Conservation (phyloP, 2,113 vertebrate species). For the Dasyprocta punctata region DNA sequence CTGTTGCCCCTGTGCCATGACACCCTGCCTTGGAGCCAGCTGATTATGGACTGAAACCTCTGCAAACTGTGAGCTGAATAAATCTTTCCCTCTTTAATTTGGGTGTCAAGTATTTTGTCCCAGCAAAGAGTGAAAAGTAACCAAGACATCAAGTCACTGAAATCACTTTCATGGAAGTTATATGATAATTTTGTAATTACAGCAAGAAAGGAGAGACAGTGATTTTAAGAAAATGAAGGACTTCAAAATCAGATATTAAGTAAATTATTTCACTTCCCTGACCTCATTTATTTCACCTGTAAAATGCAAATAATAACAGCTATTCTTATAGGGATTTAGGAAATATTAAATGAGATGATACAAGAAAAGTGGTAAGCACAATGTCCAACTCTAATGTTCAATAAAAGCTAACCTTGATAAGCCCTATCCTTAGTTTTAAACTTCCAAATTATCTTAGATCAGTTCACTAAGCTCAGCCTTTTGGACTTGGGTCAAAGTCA, state of each 20-base stretch:
- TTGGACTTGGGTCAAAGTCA: not conserved
- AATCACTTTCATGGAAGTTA: slow-evolving; percentile 11
- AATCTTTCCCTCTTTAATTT: not conserved
- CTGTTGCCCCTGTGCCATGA: not conserved
- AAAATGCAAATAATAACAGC: not conserved
- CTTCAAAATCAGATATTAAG: slow-evolving; percentile 42
- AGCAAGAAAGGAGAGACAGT: not conserved
- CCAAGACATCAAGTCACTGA: not conserved
- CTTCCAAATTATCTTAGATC: slow-evolving; percentile 14
- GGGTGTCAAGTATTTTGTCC: not conserved
- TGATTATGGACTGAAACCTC: not conserved
- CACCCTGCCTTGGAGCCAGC: not conserved
- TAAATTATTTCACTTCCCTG: slow-evolving; percentile 8
- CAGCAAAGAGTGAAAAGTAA: not conserved
- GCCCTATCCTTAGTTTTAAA: not conserved
- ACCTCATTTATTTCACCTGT: slow-evolving; percentile 18
- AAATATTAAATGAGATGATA: not conserved
- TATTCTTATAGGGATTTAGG: not conserved
- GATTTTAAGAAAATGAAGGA: not conserved
- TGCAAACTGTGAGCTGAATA: not conserved
- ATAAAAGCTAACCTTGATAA: slow-evolving; percentile 12
- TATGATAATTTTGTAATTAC: not conserved
- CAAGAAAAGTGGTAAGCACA: slow-evolving; percentile 48
- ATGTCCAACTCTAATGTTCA: not conserved
- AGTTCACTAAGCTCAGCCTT: not conserved